Evolutionary conservation across 2,888 invertebrate species (phyloP).

Genomic region (Branchipolynoe longqiensis): DNA sequence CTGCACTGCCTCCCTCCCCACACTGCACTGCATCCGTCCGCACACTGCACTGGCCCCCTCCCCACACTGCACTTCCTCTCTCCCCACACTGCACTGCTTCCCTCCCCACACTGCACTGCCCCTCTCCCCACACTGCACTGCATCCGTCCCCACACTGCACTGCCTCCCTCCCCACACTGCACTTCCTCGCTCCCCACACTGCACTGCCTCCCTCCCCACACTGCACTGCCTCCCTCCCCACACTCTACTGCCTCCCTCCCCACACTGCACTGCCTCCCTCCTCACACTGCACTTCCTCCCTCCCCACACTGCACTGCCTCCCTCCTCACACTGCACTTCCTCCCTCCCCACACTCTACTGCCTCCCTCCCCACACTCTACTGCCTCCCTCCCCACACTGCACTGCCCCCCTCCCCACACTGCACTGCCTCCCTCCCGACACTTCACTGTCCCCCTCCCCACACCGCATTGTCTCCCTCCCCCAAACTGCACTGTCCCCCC

Average conservation of each 20-base stretch:
- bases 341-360: background rate
- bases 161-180: background rate
- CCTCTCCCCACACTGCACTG: background rate
- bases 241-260: background rate
- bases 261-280: background rate
- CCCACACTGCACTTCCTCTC: background rate
- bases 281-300: background rate
- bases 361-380: background rate
- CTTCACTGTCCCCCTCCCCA: background rate
- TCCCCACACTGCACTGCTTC: background rate
- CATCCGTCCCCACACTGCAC: background rate
- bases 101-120: background rate
- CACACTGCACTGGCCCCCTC: background rate
- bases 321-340: background rate
- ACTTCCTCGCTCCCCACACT: background rate
- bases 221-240: background rate
- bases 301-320: background rate
- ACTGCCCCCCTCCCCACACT: conserved; percentile 18
- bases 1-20: background rate
- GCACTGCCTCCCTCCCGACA: background rate
- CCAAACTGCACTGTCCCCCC: background rate
- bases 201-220: background rate
- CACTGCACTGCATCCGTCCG: background rate
- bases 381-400: background rate
- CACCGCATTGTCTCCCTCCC: background rate